These are phyloP conservation scores for Sogatella furcifera DNA, from an alignment of 1,140 invertebrate species.

Conservation along the genomic window DNA sequence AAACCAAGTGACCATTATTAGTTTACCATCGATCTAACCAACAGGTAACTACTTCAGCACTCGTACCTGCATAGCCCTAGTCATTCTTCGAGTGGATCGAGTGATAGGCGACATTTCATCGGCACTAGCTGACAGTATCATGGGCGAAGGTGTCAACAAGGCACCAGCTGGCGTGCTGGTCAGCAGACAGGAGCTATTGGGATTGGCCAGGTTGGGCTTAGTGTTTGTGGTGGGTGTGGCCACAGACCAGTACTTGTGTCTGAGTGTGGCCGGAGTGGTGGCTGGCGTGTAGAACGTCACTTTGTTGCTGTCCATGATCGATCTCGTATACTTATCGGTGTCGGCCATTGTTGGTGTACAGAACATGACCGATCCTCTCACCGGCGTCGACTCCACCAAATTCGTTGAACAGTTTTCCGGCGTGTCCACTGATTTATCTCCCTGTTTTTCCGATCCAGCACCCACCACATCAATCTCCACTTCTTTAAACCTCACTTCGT, in stretches of 20 bases:
- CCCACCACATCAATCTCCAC: too few species aligned
- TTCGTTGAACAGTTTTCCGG: too few species aligned
- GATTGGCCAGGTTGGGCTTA: not conserved
- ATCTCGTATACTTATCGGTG: too few species aligned
- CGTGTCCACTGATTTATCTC: too few species aligned
- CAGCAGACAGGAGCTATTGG: constrained; percentile 20
- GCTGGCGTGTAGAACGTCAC: not conserved
- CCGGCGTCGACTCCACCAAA: too few species aligned
- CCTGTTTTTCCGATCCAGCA: too few species aligned
- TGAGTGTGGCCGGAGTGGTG: not conserved
- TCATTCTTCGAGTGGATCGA: constrained; percentile 70
- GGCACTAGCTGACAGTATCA: constrained; percentile 36
- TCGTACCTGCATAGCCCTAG: constrained; percentile 73
- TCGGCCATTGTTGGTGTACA: too few species aligned
- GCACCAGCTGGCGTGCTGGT: constrained; percentile 43
- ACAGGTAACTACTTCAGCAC: not conserved
- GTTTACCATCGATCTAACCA: not conserved
- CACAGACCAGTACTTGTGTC: constrained; percentile 7
- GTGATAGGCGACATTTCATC: constrained; percentile 72
- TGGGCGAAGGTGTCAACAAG: constrained; percentile 26
- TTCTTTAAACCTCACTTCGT: too few species aligned
- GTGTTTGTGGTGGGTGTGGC: not conserved
- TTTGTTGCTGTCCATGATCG: too few species aligned
- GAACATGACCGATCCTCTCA: too few species aligned
- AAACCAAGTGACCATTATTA: not conserved